A percentile compares a stretch with the other conserved stretches of the same genome.
These are phyloP conservation scores for Pogona vitticeps DNA, from an alignment of 2,113 vertebrate genomes.

Conservation along the genomic window DNA sequence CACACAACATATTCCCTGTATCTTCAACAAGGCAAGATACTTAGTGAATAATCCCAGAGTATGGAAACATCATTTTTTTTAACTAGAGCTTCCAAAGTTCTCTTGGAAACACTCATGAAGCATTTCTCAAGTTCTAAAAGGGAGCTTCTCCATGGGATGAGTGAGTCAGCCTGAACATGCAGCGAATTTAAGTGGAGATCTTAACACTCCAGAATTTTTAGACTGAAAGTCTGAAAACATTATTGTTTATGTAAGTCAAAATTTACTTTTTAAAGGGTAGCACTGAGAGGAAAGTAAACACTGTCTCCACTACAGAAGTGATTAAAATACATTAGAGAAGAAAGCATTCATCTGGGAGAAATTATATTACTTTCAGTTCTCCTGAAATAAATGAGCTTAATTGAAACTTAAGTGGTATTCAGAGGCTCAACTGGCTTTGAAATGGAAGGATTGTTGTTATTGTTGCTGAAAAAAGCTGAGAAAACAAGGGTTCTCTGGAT, in stretches of 20 bases:
- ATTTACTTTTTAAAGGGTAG: background rate
- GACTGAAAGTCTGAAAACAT: background rate
- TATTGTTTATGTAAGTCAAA: background rate
- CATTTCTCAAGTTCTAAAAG: too few species aligned
- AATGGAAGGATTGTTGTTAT: background rate
- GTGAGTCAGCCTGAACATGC: background rate
- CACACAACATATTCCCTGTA: background rate
- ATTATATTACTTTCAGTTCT: background rate
- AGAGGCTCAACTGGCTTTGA: background rate
- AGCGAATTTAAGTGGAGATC: background rate
- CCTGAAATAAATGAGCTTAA: background rate
- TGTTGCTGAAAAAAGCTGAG: background rate
- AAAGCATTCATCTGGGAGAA: background rate
- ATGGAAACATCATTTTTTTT: background rate
- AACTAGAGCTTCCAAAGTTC: too few species aligned
- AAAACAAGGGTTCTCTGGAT: background rate
- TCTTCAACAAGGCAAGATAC: background rate
- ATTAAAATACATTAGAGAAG: background rate
- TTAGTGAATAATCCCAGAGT: too few species aligned
- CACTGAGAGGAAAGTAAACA: background rate
- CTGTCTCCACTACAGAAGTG: background rate
- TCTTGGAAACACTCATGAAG: too few species aligned
- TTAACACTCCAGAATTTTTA: background rate
- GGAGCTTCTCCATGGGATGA: background rate
- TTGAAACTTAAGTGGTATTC: background rate